Evolutionary conservation across 2,888 invertebrate genomes (phyloP).

Genomic region (Eupithecia subfuscata): DNA sequence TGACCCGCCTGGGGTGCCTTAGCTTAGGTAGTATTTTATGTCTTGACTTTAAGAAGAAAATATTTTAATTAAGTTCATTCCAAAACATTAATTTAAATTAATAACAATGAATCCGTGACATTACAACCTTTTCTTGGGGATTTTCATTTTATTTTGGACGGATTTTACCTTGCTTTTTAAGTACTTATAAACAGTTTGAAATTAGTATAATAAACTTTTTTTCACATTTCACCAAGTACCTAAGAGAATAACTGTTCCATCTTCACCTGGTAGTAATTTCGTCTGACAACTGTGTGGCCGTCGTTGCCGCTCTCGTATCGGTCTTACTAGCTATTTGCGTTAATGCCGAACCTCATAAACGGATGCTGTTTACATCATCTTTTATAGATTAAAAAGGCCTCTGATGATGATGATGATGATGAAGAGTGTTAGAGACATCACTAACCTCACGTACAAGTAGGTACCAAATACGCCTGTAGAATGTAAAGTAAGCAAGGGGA

Average conservation of each 20-base stretch:
- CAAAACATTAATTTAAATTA: slow-evolving; percentile 15
- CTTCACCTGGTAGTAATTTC: no score
- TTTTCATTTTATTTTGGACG: neutral
- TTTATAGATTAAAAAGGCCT: no score
- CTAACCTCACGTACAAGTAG: slow-evolving; percentile 4
- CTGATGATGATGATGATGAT: no score
- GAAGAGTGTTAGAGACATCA: slow-evolving; percentile 4
- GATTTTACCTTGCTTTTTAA: neutral
- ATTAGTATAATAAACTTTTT: neutral
- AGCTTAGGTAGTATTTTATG: slow-evolving; percentile 12
- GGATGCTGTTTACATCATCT: no score
- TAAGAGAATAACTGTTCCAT: no score
- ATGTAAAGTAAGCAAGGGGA: slow-evolving; percentile 45
- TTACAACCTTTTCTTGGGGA: neutral
- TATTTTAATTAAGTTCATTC: slow-evolving; percentile 12
- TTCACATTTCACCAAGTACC: neutral
- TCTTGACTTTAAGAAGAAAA: slow-evolving; percentile 15
- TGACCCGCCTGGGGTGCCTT: slow-evolving; percentile 7
- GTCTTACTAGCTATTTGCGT: no score
- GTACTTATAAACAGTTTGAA: neutral
- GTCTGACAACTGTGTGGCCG: no score
- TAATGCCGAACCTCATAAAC: no score
- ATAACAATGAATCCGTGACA: slow-evolving; percentile 20
- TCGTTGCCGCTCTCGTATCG: no score
- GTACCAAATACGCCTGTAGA: slow-evolving; percentile 34